Evolutionary conservation across 2,113 vertebrate species (phyloP), one percentile per base, ranked within the genome.

Genomic region (Vireo altiloquus): DNA sequence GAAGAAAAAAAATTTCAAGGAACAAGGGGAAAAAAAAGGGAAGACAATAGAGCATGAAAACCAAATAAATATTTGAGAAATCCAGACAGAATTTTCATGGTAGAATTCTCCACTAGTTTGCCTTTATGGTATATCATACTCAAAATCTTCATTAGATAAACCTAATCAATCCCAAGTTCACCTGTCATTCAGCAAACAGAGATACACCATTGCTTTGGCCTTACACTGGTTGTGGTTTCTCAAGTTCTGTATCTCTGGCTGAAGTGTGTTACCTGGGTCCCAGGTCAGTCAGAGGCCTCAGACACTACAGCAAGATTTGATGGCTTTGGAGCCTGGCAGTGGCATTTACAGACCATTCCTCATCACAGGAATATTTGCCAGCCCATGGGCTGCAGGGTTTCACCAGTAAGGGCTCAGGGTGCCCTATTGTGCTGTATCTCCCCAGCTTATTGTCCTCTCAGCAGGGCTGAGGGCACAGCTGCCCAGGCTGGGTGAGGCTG

Each of bases 401-500:
- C 60, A 47, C n/a, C 14, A 44, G 37, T 9, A 57, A 65, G 23
- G 7, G 15, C 47, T 46, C 11, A 47, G n/a, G n/a, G 11, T 39
- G 7, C 23, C 25, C n/a, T 2, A 1, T 1, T 35, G 4, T 23
- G 37, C 37, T 79, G 42, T 13, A 20, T 47, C 33, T 24, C 6
- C 37, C 16, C 47, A 63, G 12, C 6, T 69, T 35, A 7, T 0
- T 33, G 37, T 4, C 15, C 37, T 2, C 13, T 19, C 60, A 27
- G 40, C 28, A 42, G 47, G 22, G 31, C 13, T 57, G 31, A 21
- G 14, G 16, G 16, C 25, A 40, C n/a, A 31, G 0, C 1, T 39
- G 39, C 16, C 13, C n/a, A 16, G 23, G 2, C 0, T 40, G 56
- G 15, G 9, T 13, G 0, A 63, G 65, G 8, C 12, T 24, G 64